Percentiles rank a stretch among this genome's conserved stretches.
These are phyloP conservation scores for Tauraco hartlaubi DNA, from an alignment of 2,797 vertebrate species.

Conservation along the genomic window DNA sequence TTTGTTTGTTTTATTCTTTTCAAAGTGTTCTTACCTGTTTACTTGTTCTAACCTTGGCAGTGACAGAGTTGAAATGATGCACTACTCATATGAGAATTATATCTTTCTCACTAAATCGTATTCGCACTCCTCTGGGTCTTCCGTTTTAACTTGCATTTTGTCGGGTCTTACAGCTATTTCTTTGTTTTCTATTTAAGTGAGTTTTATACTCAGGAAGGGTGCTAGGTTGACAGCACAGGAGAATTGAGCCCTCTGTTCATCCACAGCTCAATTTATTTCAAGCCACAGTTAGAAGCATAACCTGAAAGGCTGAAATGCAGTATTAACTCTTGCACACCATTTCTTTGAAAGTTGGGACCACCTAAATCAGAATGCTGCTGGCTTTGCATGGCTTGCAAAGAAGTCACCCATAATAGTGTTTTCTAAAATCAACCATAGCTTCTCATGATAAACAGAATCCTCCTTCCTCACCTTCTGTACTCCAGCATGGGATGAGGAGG, in stretches of 20 bases:
- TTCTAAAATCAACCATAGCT: background rate
- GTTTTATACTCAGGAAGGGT: background rate
- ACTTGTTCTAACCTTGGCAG: background rate
- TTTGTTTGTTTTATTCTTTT: background rate
- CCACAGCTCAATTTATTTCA: background rate
- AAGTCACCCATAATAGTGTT: background rate
- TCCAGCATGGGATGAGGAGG: background rate
- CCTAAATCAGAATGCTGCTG: background rate
- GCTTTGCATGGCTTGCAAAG: background rate
- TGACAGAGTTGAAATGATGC: background rate
- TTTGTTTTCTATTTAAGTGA: slow-evolving; percentile 7
- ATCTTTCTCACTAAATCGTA: background rate
- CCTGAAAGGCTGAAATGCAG: background rate
- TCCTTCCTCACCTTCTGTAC: background rate
- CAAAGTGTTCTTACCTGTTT: background rate
- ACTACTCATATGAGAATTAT: background rate
- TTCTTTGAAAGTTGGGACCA: background rate
- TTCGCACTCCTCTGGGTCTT: background rate
- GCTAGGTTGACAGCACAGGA: background rate
- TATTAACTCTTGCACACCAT: background rate
- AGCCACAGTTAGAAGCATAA: background rate
- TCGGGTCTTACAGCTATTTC: background rate
- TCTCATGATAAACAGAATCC: background rate
- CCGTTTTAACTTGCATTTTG: background rate
- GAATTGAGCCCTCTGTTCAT: background rate